These are phyloP conservation scores for Araneus ventricosus DNA, from an alignment of 1,140 invertebrate genomes.

Conservation along the genomic window DNA sequence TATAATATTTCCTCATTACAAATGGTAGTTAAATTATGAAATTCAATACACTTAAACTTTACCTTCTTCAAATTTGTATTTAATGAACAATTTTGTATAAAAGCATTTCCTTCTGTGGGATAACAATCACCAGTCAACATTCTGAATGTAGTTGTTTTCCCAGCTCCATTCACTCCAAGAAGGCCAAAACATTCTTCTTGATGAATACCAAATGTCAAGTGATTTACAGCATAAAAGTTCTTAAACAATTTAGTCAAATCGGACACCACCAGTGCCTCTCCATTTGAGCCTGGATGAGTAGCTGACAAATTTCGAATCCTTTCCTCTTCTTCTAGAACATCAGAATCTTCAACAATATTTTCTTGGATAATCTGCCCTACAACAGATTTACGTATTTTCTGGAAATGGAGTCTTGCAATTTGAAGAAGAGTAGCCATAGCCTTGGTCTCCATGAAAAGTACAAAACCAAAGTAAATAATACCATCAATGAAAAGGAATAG, in stretches of 20 bases:
- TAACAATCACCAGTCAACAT: conserved; percentile 79
- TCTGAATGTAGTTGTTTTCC: conserved; percentile 80
- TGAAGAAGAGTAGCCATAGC: background rate
- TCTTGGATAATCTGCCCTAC: background rate
- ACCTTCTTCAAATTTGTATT: conserved; percentile 84
- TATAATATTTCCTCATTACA: too few species aligned
- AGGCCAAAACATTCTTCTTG: conserved; percentile 82
- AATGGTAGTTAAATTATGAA: too few species aligned
- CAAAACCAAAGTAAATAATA: conserved; percentile 63
- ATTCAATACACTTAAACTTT: background rate
- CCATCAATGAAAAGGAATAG: conserved; percentile 71
- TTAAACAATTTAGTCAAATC: conserved; percentile 76
- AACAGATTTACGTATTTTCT: conserved; percentile 4
- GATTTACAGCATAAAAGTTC: conserved; percentile 76
- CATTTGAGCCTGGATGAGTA: background rate
- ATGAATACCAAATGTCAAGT: conserved; percentile 77
- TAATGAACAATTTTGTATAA: conserved; percentile 29
- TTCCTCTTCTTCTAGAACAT: conserved; percentile 46
- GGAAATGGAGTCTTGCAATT: background rate
- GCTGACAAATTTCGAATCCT: conserved; percentile 21
- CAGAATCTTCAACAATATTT: conserved; percentile 29
- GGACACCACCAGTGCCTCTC: conserved; percentile 72
- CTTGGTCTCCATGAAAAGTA: conserved; percentile 70
- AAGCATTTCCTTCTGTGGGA: conserved; percentile 78
- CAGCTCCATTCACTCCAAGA: conserved; percentile 81